Conservation (phyloP, 1,140 invertebrate genomes). For the Helicoverpa armigera region DNA sequence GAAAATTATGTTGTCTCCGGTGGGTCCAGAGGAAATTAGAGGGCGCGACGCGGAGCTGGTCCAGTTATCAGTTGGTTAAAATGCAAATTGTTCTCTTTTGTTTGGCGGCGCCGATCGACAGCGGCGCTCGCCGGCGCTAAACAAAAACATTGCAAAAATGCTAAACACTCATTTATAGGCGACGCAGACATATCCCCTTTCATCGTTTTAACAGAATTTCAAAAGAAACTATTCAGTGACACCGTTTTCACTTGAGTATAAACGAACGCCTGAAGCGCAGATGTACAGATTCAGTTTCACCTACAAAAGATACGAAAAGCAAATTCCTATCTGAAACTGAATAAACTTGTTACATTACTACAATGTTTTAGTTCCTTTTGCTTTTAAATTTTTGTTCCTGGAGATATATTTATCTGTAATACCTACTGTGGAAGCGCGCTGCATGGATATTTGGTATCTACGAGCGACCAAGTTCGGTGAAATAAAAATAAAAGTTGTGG, state of each 20-base stretch:
- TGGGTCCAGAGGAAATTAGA: conserved; percentile 68
- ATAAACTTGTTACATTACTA: conserved; percentile 9
- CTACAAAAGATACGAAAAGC: conserved; percentile 17
- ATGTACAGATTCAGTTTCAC: conserved; percentile 14
- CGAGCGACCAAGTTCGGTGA: conserved; percentile 3
- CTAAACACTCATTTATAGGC: conserved; percentile 79
- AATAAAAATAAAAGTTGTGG: conserved; percentile 25
- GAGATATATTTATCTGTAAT: conserved; percentile 6
- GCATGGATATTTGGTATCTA: conserved; percentile 37
- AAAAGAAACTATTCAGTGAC: conserved; percentile 36
- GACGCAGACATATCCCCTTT: conserved; percentile 58
- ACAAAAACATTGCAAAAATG: conserved; percentile 68
- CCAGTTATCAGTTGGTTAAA: conserved; percentile 82
- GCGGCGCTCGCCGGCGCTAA: conserved; percentile 45
- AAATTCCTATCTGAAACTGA: conserved; percentile 6
- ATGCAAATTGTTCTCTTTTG: conserved; percentile 83
- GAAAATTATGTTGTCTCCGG: conserved; percentile 67
- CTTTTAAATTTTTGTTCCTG: neutral
- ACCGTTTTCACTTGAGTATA: conserved; percentile 39
- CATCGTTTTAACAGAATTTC: conserved; percentile 49
- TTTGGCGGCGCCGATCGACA: conserved; percentile 72
- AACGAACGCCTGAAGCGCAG: neutral
- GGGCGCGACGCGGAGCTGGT: conserved; percentile 61
- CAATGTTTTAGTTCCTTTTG: conserved; percentile 11
- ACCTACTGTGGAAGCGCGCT: neutral